These are phyloP conservation scores for Otolemur crassicaudatus DNA, from an alignment of 2,797 vertebrate genomes.

Conservation along the genomic window DNA sequence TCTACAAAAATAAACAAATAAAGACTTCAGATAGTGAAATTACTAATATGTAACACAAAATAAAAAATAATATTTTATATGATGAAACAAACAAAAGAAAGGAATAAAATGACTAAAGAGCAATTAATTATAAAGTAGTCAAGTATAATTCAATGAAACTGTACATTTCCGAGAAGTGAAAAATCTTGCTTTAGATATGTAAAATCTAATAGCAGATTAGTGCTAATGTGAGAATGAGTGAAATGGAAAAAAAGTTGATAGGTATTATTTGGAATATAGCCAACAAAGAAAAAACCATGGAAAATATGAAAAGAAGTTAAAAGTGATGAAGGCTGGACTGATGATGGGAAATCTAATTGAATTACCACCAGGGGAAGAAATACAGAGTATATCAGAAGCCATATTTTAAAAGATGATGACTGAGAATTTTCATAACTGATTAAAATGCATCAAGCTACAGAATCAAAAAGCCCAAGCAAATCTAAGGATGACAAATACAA, in stretches of 20 bases:
- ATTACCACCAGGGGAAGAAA: not conserved
- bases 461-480: not conserved
- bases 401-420: not conserved
- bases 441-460: not conserved
- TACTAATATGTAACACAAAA: not conserved
- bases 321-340: not conserved
- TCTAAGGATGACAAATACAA: not conserved
- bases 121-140: not conserved
- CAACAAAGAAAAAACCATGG: not conserved
- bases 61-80: not conserved
- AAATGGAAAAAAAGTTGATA: not conserved
- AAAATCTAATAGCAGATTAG: not conserved
- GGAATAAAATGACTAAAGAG: not conserved
- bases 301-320: not conserved
- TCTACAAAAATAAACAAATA: not conserved
- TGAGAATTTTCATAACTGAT: not conserved
- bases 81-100: not conserved
- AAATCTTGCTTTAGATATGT: not conserved
- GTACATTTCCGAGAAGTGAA: not conserved
- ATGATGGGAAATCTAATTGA: not conserved
- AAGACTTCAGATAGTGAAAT: not conserved
- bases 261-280: not conserved
- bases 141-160: not conserved
- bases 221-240: not conserved
- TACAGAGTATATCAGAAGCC: not conserved